Base-by-base conservation (phyloP, 2,888 invertebrate species). In the Watsonalla cultraria region DNA sequence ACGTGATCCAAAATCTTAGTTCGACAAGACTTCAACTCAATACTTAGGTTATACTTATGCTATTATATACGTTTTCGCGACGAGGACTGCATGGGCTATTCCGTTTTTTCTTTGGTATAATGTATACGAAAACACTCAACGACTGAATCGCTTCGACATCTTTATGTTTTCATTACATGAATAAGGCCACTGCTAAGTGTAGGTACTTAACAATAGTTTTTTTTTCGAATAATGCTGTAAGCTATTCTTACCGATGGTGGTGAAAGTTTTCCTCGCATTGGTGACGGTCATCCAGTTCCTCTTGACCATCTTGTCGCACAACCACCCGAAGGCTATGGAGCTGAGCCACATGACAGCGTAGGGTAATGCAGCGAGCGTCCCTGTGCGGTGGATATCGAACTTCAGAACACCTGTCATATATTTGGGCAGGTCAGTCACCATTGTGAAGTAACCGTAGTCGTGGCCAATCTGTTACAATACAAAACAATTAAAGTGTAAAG, bases 391-490 rank as follows among this genome's bases (percentile, higher is more conserved):
- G 54, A 94, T 93, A 68, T 94, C 92, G 77, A 94, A 94, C 72
- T 93, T 92, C 54, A 95, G 80, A 0, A 94, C 92, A 39, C 93
- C 93, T 5, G 92, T 93, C 93, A 94, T 93, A 76, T 94, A 94
- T 62, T 93, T 93, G 0, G 95, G 94, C 13, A 95, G 84, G 74
- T 94, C 94, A 0, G 94, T 94, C 46, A 94, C 92, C 92, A 95
- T 93, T 0, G 94, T 94, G 74, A 93, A 94, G 78, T 94, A 93
- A 2, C 94, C 94, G 92, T 94, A 95, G 71, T 94, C 94, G 76
- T 94, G 94, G 24, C 93, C 94, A 48, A 93, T 90, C 90, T 90
- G 72, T 8, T 56, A 59, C 56, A n/a, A 54, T 53, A 51, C 7
- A 47, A 24, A 24, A 24, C 24, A 24, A 24, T 24, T 24, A 24